Percentiles rank a stretch among this genome's conserved stretches.
These are phyloP conservation scores for Sebastes nivosus DNA, from an alignment of 2,797 vertebrate genomes.

Conservation along the genomic window DNA sequence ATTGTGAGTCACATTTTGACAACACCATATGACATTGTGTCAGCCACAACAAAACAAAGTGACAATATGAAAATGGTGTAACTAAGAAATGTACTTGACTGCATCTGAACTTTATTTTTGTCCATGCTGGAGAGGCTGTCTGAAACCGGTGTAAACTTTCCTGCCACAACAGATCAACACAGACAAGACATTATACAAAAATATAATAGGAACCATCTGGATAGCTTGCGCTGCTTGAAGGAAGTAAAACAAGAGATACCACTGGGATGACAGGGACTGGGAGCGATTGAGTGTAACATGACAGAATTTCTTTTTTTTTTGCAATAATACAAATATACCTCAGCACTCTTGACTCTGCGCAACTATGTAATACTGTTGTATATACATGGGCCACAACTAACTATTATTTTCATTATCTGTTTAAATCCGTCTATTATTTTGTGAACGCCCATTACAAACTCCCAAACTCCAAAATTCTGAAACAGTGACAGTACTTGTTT, in stretches of 20 bases:
- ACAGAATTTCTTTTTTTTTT: not conserved
- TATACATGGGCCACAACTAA: not conserved
- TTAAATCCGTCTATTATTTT: not conserved
- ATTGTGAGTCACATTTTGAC: no score
- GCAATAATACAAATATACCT: not conserved
- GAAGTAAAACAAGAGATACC: not conserved
- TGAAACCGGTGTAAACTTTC: not conserved
- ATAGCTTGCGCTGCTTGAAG: not conserved
- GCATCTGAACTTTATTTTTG: not conserved
- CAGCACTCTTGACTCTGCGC: not conserved
- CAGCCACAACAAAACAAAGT: not conserved
- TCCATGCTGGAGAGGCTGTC: not conserved
- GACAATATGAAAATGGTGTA: not conserved
- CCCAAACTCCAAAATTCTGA: not conserved
- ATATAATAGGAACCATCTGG: not conserved
- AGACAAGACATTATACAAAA: not conserved
- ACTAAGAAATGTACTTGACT: no score
- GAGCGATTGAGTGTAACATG: not conserved
- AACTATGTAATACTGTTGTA: not conserved
- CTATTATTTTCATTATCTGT: not conserved
- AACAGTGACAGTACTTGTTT: no score
- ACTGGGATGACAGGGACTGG: not conserved
- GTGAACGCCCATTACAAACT: not conserved
- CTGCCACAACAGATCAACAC: not conserved
- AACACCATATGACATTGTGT: not conserved